A percentile compares a stretch with the other conserved stretches of the same genome.
phyloP scores from a whole-genome alignment of 2,888 invertebrate species.

The Odontomyia ornata region DNA sequence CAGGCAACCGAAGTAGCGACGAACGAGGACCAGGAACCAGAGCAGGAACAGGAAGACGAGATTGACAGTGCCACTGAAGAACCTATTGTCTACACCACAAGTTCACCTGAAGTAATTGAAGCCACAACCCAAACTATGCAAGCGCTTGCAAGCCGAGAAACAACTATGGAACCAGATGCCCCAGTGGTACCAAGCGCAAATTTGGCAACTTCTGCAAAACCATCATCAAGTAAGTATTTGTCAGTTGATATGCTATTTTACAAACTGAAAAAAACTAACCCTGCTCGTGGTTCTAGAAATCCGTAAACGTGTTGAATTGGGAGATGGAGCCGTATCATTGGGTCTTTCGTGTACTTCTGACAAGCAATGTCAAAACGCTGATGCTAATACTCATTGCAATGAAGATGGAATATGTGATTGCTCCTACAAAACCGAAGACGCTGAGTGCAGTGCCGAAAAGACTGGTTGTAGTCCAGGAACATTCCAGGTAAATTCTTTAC shows the following conservation, averaged over 20 bases:
- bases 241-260: background rate
- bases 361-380: conserved; percentile 81
- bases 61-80: conserved; percentile 58
- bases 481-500: conserved; percentile 72
- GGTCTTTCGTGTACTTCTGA: conserved; percentile 80
- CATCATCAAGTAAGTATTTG: conserved; percentile 48
- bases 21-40: background rate
- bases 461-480: conserved; percentile 86
- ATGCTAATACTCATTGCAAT: conserved; percentile 79
- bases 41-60: conserved; percentile 40
- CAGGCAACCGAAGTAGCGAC: conserved; percentile 48
- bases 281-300: conserved; percentile 53
- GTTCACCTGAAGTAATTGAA: conserved; percentile 39
- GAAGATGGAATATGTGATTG: conserved; percentile 75
- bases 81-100: conserved; percentile 34
- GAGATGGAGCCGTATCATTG: conserved; percentile 71
- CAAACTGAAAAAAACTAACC: background rate
- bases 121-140: conserved; percentile 63
- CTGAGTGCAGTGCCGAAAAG: conserved; percentile 75
- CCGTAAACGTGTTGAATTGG: conserved; percentile 63
- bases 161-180: conserved; percentile 65
- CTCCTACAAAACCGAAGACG: conserved; percentile 66
- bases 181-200: conserved; percentile 56
- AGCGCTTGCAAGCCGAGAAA: conserved; percentile 63
- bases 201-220: conserved; percentile 51